Evolutionary conservation across 2,113 vertebrate genomes (phyloP).

Genomic region (Rostratula benghalensis): DNA sequence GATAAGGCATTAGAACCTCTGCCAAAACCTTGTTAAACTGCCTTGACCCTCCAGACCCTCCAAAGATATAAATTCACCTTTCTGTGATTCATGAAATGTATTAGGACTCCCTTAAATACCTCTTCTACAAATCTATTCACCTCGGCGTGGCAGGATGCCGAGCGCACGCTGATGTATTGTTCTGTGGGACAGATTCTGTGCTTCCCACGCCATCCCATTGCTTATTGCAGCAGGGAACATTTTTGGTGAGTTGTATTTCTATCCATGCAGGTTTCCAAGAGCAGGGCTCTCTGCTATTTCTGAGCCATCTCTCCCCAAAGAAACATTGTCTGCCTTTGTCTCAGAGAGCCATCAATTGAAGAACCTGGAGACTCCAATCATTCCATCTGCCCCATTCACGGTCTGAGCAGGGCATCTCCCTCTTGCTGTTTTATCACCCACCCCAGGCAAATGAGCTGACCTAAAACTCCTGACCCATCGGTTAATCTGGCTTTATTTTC

Average conservation of each 20-base stretch:
- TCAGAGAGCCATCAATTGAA: not conserved
- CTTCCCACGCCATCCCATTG: rapidly evolving
- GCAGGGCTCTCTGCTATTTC: not conserved
- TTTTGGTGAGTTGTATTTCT: not conserved
- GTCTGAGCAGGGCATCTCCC: not conserved
- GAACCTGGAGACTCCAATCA: not conserved
- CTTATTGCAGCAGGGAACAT: not conserved
- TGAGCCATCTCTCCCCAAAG: not conserved
- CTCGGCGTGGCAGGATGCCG: rapidly evolving
- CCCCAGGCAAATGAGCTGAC: not conserved
- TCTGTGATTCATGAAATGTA: not conserved
- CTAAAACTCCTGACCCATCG: not conserved
- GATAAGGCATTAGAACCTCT: not conserved
- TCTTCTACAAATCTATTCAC: not conserved
- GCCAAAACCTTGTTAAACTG: not conserved
- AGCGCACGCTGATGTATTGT: not conserved
- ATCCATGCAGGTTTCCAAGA: not conserved
- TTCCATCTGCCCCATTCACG: not conserved
- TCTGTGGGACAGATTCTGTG: not conserved
- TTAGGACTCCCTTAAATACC: not conserved
- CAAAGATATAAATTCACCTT: not conserved
- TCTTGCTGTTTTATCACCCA: not conserved
- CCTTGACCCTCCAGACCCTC: not conserved
- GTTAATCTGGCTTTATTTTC: not conserved
- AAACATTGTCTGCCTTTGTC: not conserved